phyloP scores from a whole-genome alignment of 2,888 invertebrate species.

The Carabus problematicus region DNA sequence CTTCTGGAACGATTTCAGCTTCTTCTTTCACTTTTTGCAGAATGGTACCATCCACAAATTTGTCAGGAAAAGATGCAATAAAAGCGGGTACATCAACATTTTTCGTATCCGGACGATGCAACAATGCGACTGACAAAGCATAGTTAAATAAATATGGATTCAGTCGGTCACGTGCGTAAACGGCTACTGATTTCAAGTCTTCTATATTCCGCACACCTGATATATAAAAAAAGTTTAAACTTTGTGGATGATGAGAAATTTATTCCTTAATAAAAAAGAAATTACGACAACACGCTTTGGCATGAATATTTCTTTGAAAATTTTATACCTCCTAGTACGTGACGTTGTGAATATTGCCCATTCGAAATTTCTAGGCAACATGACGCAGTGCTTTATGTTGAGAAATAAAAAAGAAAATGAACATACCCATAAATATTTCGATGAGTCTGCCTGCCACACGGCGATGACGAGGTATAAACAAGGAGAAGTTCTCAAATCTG shows the following conservation, averaged over 20 bases:
- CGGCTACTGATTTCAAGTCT: slow-evolving; percentile 74
- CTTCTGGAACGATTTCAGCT: slow-evolving; percentile 67
- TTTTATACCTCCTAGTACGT: too few relatives aligned
- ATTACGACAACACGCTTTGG: too few relatives aligned
- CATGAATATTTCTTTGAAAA: too few relatives aligned
- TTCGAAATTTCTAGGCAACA: background rate
- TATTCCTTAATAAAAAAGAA: too few relatives aligned
- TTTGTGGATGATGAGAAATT: too few relatives aligned
- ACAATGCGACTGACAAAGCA: slow-evolving; percentile 75
- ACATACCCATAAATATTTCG: slow-evolving; percentile 70
- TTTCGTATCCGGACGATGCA: slow-evolving; percentile 76
- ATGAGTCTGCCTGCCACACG: slow-evolving; percentile 75
- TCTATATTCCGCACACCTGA: slow-evolving; percentile 74
- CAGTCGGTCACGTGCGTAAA: slow-evolving; percentile 74
- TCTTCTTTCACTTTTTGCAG: slow-evolving; percentile 75
- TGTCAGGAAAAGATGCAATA: slow-evolving; percentile 81
- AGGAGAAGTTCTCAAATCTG: slow-evolving; percentile 72
- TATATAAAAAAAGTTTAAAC: slow-evolving; percentile 29
- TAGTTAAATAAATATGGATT: slow-evolving; percentile 86
- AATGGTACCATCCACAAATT: slow-evolving; percentile 78
- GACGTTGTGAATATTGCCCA: too few relatives aligned
- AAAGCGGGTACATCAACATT: slow-evolving; percentile 75
- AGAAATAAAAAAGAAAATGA: slow-evolving; percentile 9
- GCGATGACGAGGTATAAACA: slow-evolving; percentile 76
- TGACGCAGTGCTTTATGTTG: background rate